Percentiles rank a stretch among this genome's conserved stretches.
These are phyloP conservation scores for Diarsia dahlii DNA, from an alignment of 2,888 invertebrate genomes.

Conservation along the genomic window DNA sequence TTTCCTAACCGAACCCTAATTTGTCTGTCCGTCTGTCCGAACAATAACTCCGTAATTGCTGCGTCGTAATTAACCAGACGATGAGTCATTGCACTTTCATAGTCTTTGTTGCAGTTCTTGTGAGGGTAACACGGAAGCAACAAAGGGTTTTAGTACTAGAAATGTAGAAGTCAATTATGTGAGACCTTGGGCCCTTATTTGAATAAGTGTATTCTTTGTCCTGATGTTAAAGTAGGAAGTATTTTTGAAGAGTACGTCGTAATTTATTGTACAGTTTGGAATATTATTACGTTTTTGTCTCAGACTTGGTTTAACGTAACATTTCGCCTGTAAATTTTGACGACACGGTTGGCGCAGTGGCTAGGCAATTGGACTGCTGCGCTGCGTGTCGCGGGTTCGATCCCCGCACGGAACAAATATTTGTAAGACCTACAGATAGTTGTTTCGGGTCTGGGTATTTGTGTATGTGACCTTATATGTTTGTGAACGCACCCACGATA, in stretches of 20 bases:
- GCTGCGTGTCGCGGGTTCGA: no score
- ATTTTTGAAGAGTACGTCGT: slow-evolving; percentile 33
- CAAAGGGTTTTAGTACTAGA: slow-evolving; percentile 65
- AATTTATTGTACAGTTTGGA: slow-evolving; percentile 8
- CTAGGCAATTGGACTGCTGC: no score
- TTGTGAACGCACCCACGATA: no score
- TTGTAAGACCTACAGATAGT: no score
- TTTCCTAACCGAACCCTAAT: slow-evolving; percentile 64
- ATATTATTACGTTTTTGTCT: not conserved
- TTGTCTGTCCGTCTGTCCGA: slow-evolving; percentile 69
- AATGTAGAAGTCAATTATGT: slow-evolving; percentile 58
- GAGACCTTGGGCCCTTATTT: slow-evolving; percentile 61
- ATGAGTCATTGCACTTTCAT: slow-evolving; percentile 69
- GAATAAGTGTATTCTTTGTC: slow-evolving; percentile 59
- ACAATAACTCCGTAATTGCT: slow-evolving; percentile 67
- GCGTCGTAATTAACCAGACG: slow-evolving; percentile 62
- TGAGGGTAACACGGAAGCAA: slow-evolving; percentile 58
- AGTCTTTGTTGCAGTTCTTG: slow-evolving; percentile 62
- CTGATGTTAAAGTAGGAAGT: slow-evolving; percentile 38
- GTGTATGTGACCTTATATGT: no score
- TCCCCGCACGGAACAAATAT: no score
- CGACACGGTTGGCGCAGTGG: no score
- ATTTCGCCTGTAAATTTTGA: no score
- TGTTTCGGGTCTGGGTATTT: no score
- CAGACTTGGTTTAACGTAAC: not conserved